Conservation (phyloP, 2,888 invertebrate species). For the Pterostichus madidus region DNA sequence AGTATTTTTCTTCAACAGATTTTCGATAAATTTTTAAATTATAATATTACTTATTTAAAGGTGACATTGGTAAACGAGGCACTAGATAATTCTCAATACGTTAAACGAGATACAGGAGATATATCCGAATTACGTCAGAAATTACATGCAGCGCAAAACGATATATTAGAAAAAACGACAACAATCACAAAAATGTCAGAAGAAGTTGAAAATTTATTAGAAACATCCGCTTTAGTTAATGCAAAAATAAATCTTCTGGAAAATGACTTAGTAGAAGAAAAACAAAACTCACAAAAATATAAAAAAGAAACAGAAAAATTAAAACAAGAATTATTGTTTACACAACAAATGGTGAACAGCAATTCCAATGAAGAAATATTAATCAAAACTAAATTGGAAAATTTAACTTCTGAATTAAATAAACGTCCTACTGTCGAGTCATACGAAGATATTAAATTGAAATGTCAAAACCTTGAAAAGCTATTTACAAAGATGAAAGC, state of each 20-base stretch:
- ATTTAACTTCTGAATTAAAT: constrained; percentile 73
- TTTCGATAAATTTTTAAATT: too few relatives aligned
- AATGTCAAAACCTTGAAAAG: constrained; percentile 67
- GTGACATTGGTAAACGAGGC: constrained; percentile 50
- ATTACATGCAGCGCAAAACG: constrained; percentile 56
- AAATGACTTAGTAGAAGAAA: constrained; percentile 64
- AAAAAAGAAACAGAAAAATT: constrained; percentile 72
- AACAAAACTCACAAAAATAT: constrained; percentile 70
- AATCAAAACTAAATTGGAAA: constrained; percentile 75
- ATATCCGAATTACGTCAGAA: constrained; percentile 53
- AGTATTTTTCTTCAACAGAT: constrained; percentile 1
- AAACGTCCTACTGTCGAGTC: constrained; percentile 69
- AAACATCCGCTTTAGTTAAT: constrained; percentile 58
- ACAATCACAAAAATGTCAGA: constrained; percentile 63
- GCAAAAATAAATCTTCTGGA: constrained; percentile 64
- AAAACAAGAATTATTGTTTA: constrained; percentile 72
- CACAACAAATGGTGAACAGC: constrained; percentile 78
- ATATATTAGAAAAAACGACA: constrained; percentile 56
- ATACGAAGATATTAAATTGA: constrained; percentile 68
- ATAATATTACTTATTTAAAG: constrained; percentile 48
- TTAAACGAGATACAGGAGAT: constrained; percentile 43
- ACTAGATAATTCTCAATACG: constrained; percentile 58
- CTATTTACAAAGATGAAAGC: constrained; percentile 53
- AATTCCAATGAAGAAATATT: constrained; percentile 78
- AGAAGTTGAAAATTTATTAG: constrained; percentile 62